Evolutionary conservation across 2,888 invertebrate genomes (phyloP).

Genomic region (Smittia aterrima): DNA sequence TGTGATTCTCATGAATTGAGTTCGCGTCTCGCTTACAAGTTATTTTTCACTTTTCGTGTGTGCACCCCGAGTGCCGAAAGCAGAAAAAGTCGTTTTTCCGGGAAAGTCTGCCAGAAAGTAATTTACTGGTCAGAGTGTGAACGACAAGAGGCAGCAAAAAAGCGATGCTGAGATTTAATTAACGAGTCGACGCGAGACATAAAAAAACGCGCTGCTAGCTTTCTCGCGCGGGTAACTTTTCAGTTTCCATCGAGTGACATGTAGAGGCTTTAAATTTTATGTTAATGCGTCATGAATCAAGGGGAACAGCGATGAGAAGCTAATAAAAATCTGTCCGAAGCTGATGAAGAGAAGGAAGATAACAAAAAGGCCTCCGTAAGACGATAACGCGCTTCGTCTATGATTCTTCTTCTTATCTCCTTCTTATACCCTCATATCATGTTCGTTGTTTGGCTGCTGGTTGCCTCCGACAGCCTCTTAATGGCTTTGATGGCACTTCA

Average conservation of each 20-base stretch:
- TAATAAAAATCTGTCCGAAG: conserved; percentile 14
- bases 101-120: conserved; percentile 35
- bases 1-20: not conserved
- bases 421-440: conserved; percentile 2
- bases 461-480: conserved; percentile 1
- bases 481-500: conserved; percentile 9
- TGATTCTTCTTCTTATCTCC: not conserved
- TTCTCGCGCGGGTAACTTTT: conserved; percentile 23
- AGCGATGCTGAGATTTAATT: conserved; percentile 36
- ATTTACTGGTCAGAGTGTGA: conserved; percentile 41
- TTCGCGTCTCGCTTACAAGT: conserved; percentile 1
- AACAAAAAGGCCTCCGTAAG: not conserved
- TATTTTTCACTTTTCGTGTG: conserved; percentile 26
- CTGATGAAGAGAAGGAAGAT: conserved; percentile 9
- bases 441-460: conserved; percentile 17
- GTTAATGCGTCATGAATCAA: not conserved
- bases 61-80: not conserved
- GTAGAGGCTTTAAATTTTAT: not conserved
- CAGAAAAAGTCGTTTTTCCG: conserved; percentile 17
- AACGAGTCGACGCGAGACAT: conserved; percentile 34
- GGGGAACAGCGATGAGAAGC: conserved; percentile 6
- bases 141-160: conserved; percentile 40
- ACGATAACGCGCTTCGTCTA: not conserved
- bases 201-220: conserved; percentile 29
- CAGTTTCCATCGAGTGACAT: not conserved